Evolutionary conservation across 1,140 invertebrate species (phyloP), one percentile per base, ranked within the genome.

Genomic region (Bursaphelenchus mucronatus): DNA sequence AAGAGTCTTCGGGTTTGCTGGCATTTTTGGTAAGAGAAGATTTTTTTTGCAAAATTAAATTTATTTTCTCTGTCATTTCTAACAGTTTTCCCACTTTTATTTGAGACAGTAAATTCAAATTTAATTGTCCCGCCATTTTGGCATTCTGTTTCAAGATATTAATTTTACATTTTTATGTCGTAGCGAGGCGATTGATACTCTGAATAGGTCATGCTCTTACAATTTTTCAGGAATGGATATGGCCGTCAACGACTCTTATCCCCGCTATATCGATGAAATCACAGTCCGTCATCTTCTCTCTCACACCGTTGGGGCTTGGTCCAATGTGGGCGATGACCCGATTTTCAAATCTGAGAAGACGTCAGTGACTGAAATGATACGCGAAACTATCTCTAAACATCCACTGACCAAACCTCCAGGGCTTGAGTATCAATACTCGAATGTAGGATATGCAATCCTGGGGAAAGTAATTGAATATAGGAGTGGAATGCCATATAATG

Each of bases 241-340:
- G 13, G 57, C 57, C 13, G 30, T 11, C 2, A n/a, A n/a, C 19
- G 47, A 59, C 57, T 39, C 40, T 9, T 59, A 41, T 13, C 13
- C 13, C 13, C 57, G 11, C 5, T 59, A 44, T 39, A 7, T 59
- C 40, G 57, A 59, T n/a, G 10, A 59, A 39, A 59, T 59, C 57
- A 59, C 57, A 6, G 57, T 59, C 11, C 13, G 57, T 11, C 57
- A 59, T 43, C 40, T 59, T 5, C 19, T 59, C 11, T 39, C 40
- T n/a, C 57, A 59, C 41, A 59, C 57, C 13, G 57, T 59, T 39
- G 57, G 57, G 1, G 40, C 41, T 39, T 59, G 13, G 19, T 59
- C 40, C n/a, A 59, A 39, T 59, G 40, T n/a, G n/a, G 47, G 40
- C 5, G 21, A n/a, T 44, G 57, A 59, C 30, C 57, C 57, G 13